Evolutionary conservation across 2,797 vertebrate species (phyloP).

Genomic region (Harpagifer antarcticus): DNA sequence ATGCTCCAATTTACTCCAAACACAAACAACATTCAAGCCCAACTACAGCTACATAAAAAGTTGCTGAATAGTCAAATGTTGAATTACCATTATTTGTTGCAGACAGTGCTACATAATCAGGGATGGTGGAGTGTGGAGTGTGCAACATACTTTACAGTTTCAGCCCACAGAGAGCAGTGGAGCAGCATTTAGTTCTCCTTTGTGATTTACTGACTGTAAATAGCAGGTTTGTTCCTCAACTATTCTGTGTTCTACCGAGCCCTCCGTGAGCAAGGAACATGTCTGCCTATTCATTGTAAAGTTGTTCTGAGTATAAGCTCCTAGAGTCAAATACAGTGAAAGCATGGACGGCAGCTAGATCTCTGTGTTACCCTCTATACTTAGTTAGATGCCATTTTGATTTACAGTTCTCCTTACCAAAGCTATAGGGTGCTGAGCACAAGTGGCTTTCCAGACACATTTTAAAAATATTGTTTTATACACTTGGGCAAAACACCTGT

Average conservation of each 20-base stretch:
- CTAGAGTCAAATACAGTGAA: constrained; percentile 17
- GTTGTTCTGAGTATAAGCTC: constrained; percentile 35
- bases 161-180: constrained; percentile 58
- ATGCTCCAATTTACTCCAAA: neutral
- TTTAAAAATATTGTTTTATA: constrained; percentile 5
- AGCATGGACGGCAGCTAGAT: constrained; percentile 36
- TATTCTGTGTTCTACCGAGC: constrained; percentile 21
- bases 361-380: constrained; percentile 22
- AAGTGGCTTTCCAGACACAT: constrained; percentile 28
- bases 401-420: constrained; percentile 29
- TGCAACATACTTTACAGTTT: constrained; percentile 53
- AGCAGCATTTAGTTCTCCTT: constrained; percentile 27
- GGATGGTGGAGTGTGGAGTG: constrained; percentile 46
- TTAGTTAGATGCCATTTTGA: constrained; percentile 21
- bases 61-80: neutral
- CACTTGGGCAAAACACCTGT: constrained; percentile 22
- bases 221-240: constrained; percentile 42
- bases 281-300: constrained; percentile 36
- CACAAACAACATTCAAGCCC: neutral
- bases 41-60: constrained; percentile 1
- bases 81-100: constrained; percentile 20
- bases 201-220: constrained; percentile 66
- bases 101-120: constrained; percentile 32
- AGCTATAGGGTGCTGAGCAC: constrained; percentile 23
- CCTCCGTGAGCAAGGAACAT: constrained; percentile 17